A percentile compares a stretch with the other conserved stretches of the same genome.
phyloP scores from a whole-genome alignment of 2,888 invertebrate species.

The Polydrusus cervinus region DNA sequence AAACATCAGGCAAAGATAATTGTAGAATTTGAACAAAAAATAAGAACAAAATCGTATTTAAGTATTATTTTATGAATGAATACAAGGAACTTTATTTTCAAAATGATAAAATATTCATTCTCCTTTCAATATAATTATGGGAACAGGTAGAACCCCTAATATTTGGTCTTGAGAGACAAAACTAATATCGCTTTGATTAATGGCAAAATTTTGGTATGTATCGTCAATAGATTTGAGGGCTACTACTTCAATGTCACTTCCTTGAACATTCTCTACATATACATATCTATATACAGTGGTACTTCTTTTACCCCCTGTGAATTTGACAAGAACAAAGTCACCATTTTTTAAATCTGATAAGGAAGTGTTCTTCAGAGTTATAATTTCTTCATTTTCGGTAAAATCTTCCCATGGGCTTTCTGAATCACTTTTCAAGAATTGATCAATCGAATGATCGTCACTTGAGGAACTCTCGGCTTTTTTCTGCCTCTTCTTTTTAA shows the following conservation, averaged over 20 bases:
- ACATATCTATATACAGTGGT: constrained; percentile 16
- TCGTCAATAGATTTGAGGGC: constrained; percentile 25
- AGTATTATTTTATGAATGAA: not conserved
- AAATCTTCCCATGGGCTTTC: not conserved
- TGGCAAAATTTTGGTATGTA: constrained; percentile 21
- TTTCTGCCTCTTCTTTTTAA: no score
- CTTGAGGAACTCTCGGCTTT: no score
- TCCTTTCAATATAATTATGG: constrained; percentile 16
- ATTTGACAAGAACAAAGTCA: constrained; percentile 17
- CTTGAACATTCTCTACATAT: constrained; percentile 18
- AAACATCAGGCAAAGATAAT: not conserved
- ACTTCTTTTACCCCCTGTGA: constrained; percentile 22
- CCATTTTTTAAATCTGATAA: constrained; percentile 8
- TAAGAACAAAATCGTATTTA: no score
- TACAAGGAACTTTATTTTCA: constrained; percentile 17
- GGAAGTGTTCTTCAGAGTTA: constrained; percentile 2
- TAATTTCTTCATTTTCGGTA: constrained; percentile 4
- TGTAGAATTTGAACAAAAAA: not conserved
- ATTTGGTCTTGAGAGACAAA: constrained; percentile 31
- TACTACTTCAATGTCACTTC: constrained; percentile 29
- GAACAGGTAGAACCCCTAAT: constrained; percentile 21
- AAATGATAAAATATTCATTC: constrained; percentile 22
- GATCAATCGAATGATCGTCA: no score
- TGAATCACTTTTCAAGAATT: no score
- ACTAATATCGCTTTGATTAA: constrained; percentile 23